Evolutionary conservation across 2,797 vertebrate species (phyloP), one percentile per base, ranked within the genome.

Genomic region (Enteromius mattozi): DNA sequence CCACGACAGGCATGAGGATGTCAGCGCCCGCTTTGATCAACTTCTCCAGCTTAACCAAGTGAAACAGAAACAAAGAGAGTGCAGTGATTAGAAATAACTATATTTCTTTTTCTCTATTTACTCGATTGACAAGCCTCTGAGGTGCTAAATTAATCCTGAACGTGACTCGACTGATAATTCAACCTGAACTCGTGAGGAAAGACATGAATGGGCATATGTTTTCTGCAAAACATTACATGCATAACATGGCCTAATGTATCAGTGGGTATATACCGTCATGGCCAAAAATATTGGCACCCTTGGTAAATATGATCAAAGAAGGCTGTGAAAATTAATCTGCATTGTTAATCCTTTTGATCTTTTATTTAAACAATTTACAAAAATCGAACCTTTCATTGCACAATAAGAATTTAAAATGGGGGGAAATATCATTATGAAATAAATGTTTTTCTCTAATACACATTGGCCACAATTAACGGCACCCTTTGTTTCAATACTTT

Each of bases 21-120:
- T 96, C 90, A 0, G 96, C 96, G 40, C 96, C 96, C 0, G 93
- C 91, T 14, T 85, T 88, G 2, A 94, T 90, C 66, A 98, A 92
- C 86, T 77, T 93, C 40, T 95, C 91, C 33, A 97, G 85, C 97
- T 98, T 80, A 30, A 51, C 49, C 87, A 6, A 87, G 19, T 85
- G 59, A 87, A 30, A 75, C 13, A 59, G 17, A 71, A 19, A 79
- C 12, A 84, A 72, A 79, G 5, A 66, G 54, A 59, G 33, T 14
- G 35, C 3, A 42, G 12, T 75, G 35, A 35, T 45, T 70, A 35
- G 42, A 2, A 45, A 63, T 63, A 68, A 81, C 17, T 27, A 13
- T 27, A 24, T 35, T 72, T 42, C 78, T 61, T 63, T 72, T 24
- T 30, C 24, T 56, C 49, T 56, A 14, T 70, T 47, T 49, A 33